Evolutionary conservation across 2,797 vertebrate genomes (phyloP).

Genomic region (Meda fulgida): DNA sequence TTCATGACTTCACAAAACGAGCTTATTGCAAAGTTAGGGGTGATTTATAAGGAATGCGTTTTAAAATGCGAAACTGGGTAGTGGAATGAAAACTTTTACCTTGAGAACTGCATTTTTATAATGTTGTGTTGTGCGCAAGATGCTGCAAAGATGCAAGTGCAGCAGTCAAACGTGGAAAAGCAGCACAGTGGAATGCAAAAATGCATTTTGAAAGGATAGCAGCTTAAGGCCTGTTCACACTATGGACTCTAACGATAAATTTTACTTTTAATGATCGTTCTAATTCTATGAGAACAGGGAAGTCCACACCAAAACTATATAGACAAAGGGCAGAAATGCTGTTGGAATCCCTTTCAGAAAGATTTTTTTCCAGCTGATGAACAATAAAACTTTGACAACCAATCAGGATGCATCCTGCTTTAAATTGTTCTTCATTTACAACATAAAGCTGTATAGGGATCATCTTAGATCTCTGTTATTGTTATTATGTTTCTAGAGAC

Average conservation of each 20-base stretch:
- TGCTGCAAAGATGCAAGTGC: neutral
- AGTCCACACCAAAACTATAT: too few species aligned
- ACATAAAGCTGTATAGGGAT: slow-evolving; percentile 56
- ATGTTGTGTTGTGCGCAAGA: neutral
- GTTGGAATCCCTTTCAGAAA: neutral
- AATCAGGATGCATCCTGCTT: neutral
- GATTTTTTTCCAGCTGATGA: too few species aligned
- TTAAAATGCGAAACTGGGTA: neutral
- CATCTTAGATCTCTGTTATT: slow-evolving; percentile 46
- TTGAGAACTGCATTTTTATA: neutral
- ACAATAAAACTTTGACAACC: too few species aligned
- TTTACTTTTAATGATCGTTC: too few species aligned
- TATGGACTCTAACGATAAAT: neutral
- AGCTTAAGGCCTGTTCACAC: neutral
- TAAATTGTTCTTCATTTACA: neutral
- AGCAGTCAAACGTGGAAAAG: neutral
- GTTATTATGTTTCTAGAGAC: slow-evolving; percentile 56
- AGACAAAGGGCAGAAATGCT: neutral
- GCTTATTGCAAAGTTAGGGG: neutral
- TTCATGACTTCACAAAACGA: neutral
- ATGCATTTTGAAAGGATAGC: neutral
- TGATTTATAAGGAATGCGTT: neutral
- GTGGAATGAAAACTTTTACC: too few species aligned
- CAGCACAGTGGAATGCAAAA: neutral
- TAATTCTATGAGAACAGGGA: too few species aligned